Evolutionary conservation across 2,888 invertebrate genomes (phyloP).

Genomic region (Acrocyrtus sp.): DNA sequence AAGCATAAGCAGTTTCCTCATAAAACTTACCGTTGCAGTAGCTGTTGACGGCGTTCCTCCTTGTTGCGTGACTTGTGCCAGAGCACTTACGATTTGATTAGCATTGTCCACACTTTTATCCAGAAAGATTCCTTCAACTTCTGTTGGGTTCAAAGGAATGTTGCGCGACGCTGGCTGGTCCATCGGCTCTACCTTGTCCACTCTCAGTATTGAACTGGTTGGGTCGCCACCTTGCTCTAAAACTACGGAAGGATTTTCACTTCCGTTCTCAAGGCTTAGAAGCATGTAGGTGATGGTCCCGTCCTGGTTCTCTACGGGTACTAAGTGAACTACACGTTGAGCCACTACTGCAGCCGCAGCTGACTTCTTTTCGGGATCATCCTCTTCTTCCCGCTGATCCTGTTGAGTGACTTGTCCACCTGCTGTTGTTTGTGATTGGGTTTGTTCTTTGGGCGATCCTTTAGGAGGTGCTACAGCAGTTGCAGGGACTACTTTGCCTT

Average conservation of each 20-base stretch:
- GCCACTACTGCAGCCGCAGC: conserved; percentile 10
- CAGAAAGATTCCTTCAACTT: conserved; percentile 24
- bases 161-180: background rate
- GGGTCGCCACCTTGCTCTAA: conserved; percentile 20
- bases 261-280: conserved; percentile 36
- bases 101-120: conserved; percentile 19
- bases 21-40: conserved; percentile 14
- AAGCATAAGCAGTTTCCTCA: too few relatives aligned
- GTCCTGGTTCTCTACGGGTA: conserved; percentile 58
- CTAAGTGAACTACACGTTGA: conserved; percentile 56
- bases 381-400: background rate
- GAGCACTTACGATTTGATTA: conserved; percentile 28
- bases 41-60: too few relatives aligned
- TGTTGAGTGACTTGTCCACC: too few relatives aligned
- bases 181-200: conserved; percentile 28
- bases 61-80: too few relatives aligned
- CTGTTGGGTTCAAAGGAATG: conserved; percentile 17
- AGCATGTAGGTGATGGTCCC: conserved; percentile 58
- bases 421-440: too few relatives aligned
- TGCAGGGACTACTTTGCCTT: background rate
- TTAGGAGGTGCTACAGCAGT: background rate
- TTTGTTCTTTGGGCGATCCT: background rate
- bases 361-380: background rate
- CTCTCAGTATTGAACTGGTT: conserved; percentile 9
- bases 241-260: conserved; percentile 16